Evolutionary conservation across 1,140 invertebrate species (phyloP).

Genomic region (Dicyema japonicum): DNA sequence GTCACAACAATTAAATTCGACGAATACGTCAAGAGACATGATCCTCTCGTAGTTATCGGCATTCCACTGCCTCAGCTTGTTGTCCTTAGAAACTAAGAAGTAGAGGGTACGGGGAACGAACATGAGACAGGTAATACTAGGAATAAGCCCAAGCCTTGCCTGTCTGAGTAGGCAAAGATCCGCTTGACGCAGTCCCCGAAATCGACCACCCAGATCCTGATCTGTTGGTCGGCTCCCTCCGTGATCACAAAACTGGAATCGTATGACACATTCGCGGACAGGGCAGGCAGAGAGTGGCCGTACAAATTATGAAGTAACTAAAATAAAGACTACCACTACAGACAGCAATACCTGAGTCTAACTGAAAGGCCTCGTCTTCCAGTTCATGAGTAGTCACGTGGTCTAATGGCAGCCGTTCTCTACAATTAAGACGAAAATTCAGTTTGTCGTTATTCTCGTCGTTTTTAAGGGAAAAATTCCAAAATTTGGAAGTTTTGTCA

Average conservation of each 20-base stretch:
- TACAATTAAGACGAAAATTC: conserved; percentile 6
- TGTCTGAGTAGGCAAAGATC: conserved; percentile 53
- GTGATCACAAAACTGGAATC: conserved; percentile 60
- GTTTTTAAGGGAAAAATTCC: conserved; percentile 46
- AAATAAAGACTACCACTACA: conserved; percentile 16
- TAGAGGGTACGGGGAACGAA: conserved; percentile 65
- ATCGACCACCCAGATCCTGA: conserved; percentile 90
- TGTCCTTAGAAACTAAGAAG: conserved; percentile 68
- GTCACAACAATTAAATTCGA: conserved; percentile 18
- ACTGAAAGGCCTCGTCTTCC: conserved; percentile 52
- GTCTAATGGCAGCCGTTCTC: conserved; percentile 38
- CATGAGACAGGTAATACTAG: conserved; percentile 43
- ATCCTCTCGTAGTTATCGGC: conserved; percentile 45
- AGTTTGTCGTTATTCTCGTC: conserved; percentile 6
- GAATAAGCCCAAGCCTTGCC: conserved; percentile 9
- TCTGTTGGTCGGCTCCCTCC: conserved; percentile 63
- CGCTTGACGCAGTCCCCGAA: conserved; percentile 58
- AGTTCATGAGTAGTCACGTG: conserved; percentile 46
- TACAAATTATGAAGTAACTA: conserved; percentile 74
- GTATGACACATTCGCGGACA: conserved; percentile 62
- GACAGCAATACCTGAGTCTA: conserved; percentile 17
- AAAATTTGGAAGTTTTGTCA: conserved; percentile 63
- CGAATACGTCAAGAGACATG: conserved; percentile 2
- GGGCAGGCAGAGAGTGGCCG: conserved; percentile 69
- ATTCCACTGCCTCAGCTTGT: conserved; percentile 76